Evolutionary conservation across 2,797 vertebrate species (phyloP), one percentile per base, ranked within the genome.

Genomic region (Neomorphus geoffroyi): DNA sequence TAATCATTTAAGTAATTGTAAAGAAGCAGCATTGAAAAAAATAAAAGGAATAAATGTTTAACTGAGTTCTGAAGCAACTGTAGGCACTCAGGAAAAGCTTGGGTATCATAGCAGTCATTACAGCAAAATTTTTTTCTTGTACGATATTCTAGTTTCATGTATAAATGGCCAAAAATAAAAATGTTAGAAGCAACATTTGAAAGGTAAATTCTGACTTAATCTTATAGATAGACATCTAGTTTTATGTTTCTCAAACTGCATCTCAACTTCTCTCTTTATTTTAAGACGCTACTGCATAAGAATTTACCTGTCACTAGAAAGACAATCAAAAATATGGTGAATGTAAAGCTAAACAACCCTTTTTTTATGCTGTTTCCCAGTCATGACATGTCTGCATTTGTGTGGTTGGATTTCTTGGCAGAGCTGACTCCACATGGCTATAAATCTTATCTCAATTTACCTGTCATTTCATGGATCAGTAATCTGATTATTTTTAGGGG

Each of bases 381-480:
- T 95, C 72, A 48, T 66, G 72, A 48, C 79, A 83, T 43, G 92
- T 80, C 62, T 93, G 60, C 32, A 6, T 87, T 88, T 93, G 27
- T 86, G 81, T 89, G 87, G 84, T 85, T 93, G 88, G 78, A 91
- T 96, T 39, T 57, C 56, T 62, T 94, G 45, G 81, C n/a, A 77
- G 70, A 92, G 56, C 43, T 96, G 80, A 51, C 69, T 96, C 97
- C 95, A 73, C 46, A 60, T 94, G 94, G 54, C 70, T 92, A 53
- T 87, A 92, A 90, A 86, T 86, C 57, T 95, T 90, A 72, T 41
- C 65, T 93, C 81, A 96, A 67, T 90, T 93, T 90, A 91, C 57
- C 92, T 97, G 57, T 69, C 57, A 21, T 86, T 96, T 95, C 53
- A 83, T 60, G 80, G 90, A 95, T 97, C 75, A 88, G 78, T 90